Percentiles rank a stretch among this genome's conserved stretches.
Evolutionary conservation across 2,888 invertebrate species (phyloP).

Genomic region (Ptychoptera albimana): DNA sequence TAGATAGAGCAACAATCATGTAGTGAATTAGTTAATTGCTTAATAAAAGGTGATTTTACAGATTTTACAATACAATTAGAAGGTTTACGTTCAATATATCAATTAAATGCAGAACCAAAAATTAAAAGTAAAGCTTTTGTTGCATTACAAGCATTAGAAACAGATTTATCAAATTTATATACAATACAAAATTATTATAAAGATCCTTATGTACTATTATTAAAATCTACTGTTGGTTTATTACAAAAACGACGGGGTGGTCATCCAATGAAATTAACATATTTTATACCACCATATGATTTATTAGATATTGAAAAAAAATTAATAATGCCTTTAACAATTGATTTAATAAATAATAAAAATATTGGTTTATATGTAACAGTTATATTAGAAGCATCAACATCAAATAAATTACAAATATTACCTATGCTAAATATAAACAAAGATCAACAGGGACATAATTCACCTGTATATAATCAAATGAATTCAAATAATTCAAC

Average conservation of each 20-base stretch:
- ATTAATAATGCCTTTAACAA: slow-evolving; percentile 54
- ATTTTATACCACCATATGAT: slow-evolving; percentile 88
- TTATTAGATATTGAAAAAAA: slow-evolving; percentile 61
- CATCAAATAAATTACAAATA: slow-evolving; percentile 47
- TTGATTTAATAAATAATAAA: slow-evolving; percentile 51
- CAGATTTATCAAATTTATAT: slow-evolving; percentile 68
- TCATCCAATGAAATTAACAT: slow-evolving; percentile 86
- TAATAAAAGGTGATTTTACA: slow-evolving; percentile 72
- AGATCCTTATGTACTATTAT: slow-evolving; percentile 49
- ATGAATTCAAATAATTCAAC: slow-evolving; percentile 74
- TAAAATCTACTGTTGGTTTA: slow-evolving; percentile 80
- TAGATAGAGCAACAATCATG: slow-evolving; percentile 65
- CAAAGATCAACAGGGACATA: slow-evolving; percentile 18
- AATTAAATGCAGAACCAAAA: slow-evolving; percentile 87
- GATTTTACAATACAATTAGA: slow-evolving; percentile 90
- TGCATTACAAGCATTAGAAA: slow-evolving; percentile 80
- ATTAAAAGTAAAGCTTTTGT: slow-evolving; percentile 87
- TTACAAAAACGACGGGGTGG: slow-evolving; percentile 70
- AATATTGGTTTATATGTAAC: slow-evolving; percentile 75
- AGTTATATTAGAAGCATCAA: slow-evolving; percentile 76
- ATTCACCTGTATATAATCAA: slow-evolving; percentile 60
- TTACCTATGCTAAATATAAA: slow-evolving; percentile 21
- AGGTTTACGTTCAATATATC: slow-evolving; percentile 80
- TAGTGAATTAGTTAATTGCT: slow-evolving; percentile 70
- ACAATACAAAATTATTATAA: slow-evolving; percentile 61